phyloP scores from a whole-genome alignment of 1,140 invertebrate genomes.

The Drosophila virilis region DNA sequence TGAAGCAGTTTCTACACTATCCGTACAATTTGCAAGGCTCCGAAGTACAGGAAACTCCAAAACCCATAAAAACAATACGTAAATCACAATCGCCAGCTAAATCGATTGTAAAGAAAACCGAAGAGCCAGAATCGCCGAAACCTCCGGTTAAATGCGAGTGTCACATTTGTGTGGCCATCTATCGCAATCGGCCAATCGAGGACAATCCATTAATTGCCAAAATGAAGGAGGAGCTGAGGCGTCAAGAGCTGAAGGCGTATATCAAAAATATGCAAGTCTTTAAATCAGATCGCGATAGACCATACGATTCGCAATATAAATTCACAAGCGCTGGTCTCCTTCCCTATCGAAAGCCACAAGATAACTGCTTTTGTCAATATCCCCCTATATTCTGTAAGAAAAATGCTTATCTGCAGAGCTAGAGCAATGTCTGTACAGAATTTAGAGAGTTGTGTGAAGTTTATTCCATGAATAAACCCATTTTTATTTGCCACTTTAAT shows the following conservation, averaged over 20 bases:
- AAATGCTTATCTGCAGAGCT: constrained; percentile 13
- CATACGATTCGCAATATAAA: constrained; percentile 6
- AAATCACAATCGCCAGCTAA: too few relatives aligned
- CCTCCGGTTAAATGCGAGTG: background rate
- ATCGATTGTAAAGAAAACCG: background rate
- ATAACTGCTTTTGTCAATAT: background rate
- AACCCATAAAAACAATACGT: too few relatives aligned
- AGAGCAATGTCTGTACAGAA: constrained; percentile 11
- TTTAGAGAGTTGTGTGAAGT: background rate
- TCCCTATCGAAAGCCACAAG: background rate
- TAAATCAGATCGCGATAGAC: background rate
- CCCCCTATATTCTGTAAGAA: constrained; percentile 9
- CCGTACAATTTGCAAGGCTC: too few relatives aligned
- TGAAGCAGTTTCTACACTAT: too few relatives aligned
- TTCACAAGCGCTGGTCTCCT: background rate
- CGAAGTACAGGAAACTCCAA: too few relatives aligned
- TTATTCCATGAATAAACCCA: constrained; percentile 3
- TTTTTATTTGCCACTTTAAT: background rate
- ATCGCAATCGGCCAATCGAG: background rate
- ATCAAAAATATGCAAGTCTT: constrained; percentile 4
- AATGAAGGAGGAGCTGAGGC: constrained; percentile 46
- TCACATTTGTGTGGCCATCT: constrained; percentile 31
- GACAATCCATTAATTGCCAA: constrained; percentile 37
- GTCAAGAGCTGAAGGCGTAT: constrained; percentile 48
- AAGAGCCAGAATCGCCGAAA: background rate